Base-by-base conservation (phyloP, 2,888 invertebrate species). In the Eilema caniola region DNA sequence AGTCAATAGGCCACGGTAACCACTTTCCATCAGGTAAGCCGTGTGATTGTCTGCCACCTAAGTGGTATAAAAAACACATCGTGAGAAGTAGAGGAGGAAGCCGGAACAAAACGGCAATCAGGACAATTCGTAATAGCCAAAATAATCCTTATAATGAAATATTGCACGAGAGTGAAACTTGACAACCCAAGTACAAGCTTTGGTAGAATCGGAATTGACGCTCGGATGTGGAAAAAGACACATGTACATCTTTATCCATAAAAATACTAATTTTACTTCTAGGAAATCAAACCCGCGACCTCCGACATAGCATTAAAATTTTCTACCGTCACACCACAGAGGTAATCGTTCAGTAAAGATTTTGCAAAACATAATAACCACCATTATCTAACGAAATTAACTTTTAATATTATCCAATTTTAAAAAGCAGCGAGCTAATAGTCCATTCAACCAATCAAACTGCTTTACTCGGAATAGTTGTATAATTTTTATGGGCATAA, bases 401-500 rank as follows among this genome's bases (percentile, higher is more conserved):
- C n/a, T 53, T 53, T 25, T 25, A 62, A 62, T 41, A 62, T 37
- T 62, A 53, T n/a, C 53, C 41, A 53, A 20, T 64, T n/a, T 66
- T 33, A 24, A 33, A 66, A 11, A 66, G 57, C 33, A 62, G 41
- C 66, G 14, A 24, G 23, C 57, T 57, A 57, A 66, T 57, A 57
- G 31, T 37, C 66, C 57, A 37, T 66, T 66, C 5, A 33, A 33
- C 57, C 33, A 62, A 62, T 57, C 66, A 57, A 66, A 33, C 23
- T 16, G 56, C 66, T 56, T 16, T 20, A 33, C 31, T 57, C 24
- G 57, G 31, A 57, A 57, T 65, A 65, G 33, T 66, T 66, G 31
- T 57, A 57, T 66, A 66, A 60, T 60, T 66, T 59, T 66, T 66
- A 66, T 66, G 60, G 66, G 59, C 25, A 60, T 66, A 66, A 66